Evolutionary conservation across 2,888 invertebrate genomes (phyloP), one percentile per base, ranked within the genome.

Genomic region (Anoplius nigerrimus): DNA sequence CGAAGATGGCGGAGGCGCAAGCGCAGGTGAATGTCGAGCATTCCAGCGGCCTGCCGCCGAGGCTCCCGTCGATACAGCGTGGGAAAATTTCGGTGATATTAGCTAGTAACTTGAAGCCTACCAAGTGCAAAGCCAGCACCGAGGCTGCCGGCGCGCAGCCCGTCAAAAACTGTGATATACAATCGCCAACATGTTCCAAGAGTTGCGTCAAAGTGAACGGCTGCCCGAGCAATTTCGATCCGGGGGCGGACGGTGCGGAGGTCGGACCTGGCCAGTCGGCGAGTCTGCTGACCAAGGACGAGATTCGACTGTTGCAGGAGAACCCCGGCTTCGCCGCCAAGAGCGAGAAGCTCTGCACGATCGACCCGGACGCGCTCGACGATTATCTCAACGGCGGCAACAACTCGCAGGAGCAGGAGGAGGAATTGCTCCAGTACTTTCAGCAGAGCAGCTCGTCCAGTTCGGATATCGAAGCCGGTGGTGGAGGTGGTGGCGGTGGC

Each of bases 341-440:
- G 58, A 79, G 62, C 15, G 84, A 83, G n/a, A 88, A 86, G 87
- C 93, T 95, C 79, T 93, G 94, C 84, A 93, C 93, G 79, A 93
- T 95, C 84, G 94, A 94, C 86, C 94, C 94, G 81, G 95, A 95
- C 88, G 94, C 94, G 72, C 89, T 95, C 73, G 95, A 95, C 87
- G 95, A 95, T 89, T 95, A 95, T 87, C 90, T 95, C 76, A 93
- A 94, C 87, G 93, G 93, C 75, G 94, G 94, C 72, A 92, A 92
- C 76, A 93, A 93, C 87, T 93, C 93, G 52, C 94, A 95, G 85
- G 95, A 94, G 83, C 95, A 94, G 84, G 95, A 96, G 88, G 95
- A 95, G 85, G 96, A 96, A 89, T 89, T 96, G 81, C 91, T 95
- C 87, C 94, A 95, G 89, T 96, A 95, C 90, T 95, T 95, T 89